Evolutionary conservation across 1,140 invertebrate genomes (phyloP).

Genomic region (Neuroterus valhalla): DNA sequence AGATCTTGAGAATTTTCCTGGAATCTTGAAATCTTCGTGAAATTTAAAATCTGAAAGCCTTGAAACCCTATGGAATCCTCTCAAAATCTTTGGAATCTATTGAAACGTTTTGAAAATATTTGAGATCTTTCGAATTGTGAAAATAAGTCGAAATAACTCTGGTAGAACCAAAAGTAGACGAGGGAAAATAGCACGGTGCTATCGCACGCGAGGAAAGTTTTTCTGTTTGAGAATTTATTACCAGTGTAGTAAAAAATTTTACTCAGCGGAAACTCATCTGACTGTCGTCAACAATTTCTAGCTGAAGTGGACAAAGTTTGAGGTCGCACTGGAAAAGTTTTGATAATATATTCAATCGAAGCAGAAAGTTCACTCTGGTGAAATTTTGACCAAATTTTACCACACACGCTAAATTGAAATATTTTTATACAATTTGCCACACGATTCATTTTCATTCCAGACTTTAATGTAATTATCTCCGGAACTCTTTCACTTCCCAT

Average conservation of each 20-base stretch:
- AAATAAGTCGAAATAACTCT: constrained; percentile 13
- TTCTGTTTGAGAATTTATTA: constrained; percentile 31
- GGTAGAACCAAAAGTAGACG: constrained; percentile 8
- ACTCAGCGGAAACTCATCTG: constrained; percentile 23
- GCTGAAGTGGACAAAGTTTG: constrained; percentile 30
- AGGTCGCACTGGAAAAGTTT: constrained; percentile 19
- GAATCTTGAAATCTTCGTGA: too few relatives aligned
- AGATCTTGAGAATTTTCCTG: too few relatives aligned
- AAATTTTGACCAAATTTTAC: constrained; percentile 17
- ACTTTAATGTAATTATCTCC: background rate
- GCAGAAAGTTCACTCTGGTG: constrained; percentile 1
- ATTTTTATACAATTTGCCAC: constrained; percentile 3
- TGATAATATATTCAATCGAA: constrained; percentile 28
- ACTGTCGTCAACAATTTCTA: constrained; percentile 30
- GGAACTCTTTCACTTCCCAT: background rate
- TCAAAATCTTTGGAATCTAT: too few relatives aligned
- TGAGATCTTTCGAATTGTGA: too few relatives aligned
- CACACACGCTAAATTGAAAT: background rate
- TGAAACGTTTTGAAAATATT: too few relatives aligned
- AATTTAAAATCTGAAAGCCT: too few relatives aligned
- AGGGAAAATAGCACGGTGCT: constrained; percentile 11
- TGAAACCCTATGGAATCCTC: too few relatives aligned
- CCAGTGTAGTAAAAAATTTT: constrained; percentile 30
- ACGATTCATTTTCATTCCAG: background rate
- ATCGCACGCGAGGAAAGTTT: constrained; percentile 15